A percentile compares a stretch with the other conserved stretches of the same genome.
phyloP scores from a whole-genome alignment of 2,797 vertebrate species.

The Tamandua tetradactyla region DNA sequence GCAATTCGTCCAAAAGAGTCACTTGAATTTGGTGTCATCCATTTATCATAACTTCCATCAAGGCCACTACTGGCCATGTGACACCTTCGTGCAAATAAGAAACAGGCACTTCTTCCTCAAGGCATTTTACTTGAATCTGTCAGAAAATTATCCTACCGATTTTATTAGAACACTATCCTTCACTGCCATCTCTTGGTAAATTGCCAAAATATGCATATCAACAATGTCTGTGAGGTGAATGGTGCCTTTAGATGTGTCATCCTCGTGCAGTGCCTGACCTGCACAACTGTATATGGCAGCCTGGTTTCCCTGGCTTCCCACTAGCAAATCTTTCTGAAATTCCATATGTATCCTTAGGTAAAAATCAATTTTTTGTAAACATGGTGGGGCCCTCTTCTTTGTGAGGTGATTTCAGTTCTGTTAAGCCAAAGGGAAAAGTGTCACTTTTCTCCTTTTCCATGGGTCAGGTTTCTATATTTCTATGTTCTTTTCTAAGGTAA shows the following conservation, averaged over 20 bases:
- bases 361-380: background rate
- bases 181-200: background rate
- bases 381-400: background rate
- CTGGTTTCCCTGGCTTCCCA: background rate
- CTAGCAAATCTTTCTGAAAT: background rate
- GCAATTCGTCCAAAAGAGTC: slow-evolving; percentile 1
- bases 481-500: background rate
- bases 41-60: background rate
- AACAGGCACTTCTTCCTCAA: background rate
- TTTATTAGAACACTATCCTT: background rate
- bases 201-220: background rate
- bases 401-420: background rate
- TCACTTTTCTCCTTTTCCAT: background rate
- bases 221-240: background rate
- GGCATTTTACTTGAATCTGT: background rate
- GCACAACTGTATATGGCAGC: background rate
- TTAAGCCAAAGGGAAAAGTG: background rate
- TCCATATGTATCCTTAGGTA: background rate
- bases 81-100: slow-evolving; percentile 9
- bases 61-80: background rate
- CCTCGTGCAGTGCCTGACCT: background rate
- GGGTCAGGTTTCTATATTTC: background rate
- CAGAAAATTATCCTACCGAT: background rate
- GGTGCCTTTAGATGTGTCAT: background rate
- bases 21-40: background rate